Base-by-base conservation (phyloP, 2,113 vertebrate species). In the Glaucomys volans region DNA sequence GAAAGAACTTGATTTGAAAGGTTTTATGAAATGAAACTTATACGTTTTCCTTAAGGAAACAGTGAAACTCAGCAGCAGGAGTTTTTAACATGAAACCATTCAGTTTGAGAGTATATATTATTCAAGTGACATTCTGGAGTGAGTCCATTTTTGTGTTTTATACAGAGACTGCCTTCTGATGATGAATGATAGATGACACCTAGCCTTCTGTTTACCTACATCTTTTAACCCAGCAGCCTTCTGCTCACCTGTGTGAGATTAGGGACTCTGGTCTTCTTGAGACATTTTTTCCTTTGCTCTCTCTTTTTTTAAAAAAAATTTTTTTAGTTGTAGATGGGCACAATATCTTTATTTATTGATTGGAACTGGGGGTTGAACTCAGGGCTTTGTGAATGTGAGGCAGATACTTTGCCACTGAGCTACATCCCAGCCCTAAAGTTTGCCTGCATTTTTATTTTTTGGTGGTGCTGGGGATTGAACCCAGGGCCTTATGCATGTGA, bases 51-150 rank as follows among this genome's bases (percentile, higher is more conserved):
- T 47, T 92, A 95, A 50, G 47, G 91, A 37, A 89, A 9, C 54
- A 69, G 72, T 62, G 40, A 74, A 87, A 57, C 54, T 71, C 67
- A 91, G 83, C 35, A 74, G 10, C 16, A 42, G 71, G 72, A 44
- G 57, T 82, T 83, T 96, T 89, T 62, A 72, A 75, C 54, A 80
- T 64, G 79, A 85, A 88, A 50, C 52, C 32, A 28, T 82, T 93
- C 40, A 1, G 1, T 62, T 22, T 40, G 66, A 83, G 54, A 86
- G 54, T 30, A 0, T 83, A 32, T 20, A 28, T 81, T 82, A 62
- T 50, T 92, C 40, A 94, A 11, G 54, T 40, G 54, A n/a, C 57
- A 47, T 42, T 89, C 54, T 59, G 80, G 74, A 95, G 42, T 0
- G 12, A 74, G 13, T 57, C 57, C 54, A 35, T 37, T 75, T 77